Evolutionary conservation across 2,888 invertebrate genomes (phyloP).

Genomic region (Sinopyrophorus schimmeli): DNA sequence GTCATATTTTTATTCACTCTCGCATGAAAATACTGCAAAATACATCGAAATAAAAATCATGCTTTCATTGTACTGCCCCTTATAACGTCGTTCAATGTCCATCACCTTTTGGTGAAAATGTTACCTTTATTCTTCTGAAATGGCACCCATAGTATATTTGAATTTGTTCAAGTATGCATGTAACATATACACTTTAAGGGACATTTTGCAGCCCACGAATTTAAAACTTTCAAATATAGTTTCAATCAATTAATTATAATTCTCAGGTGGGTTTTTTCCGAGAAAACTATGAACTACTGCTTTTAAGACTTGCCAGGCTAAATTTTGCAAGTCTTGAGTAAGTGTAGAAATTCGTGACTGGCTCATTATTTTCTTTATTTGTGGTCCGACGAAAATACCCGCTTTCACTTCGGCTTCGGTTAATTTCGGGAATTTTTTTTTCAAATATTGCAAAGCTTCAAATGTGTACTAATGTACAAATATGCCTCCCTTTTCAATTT

Average conservation of each 20-base stretch:
- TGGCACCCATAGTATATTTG: constrained; percentile 39
- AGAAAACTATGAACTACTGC: constrained; percentile 28
- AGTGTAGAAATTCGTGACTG: neutral
- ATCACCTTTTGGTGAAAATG: constrained; percentile 42
- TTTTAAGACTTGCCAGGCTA: constrained; percentile 18
- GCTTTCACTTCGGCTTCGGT: constrained; percentile 38
- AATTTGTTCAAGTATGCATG: constrained; percentile 41
- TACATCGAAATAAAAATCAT: constrained; percentile 42
- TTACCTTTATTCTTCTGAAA: constrained; percentile 43
- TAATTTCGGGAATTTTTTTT: neutral
- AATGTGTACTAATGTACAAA: too few species aligned
- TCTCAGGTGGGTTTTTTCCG: too few species aligned
- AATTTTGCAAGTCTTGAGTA: neutral
- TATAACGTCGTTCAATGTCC: constrained; percentile 39
- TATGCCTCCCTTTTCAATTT: too few species aligned
- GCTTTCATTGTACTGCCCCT: constrained; percentile 36
- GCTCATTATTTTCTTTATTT: constrained; percentile 36
- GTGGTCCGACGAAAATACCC: constrained; percentile 38
- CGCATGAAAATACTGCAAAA: constrained; percentile 32
- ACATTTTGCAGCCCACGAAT: constrained; percentile 39
- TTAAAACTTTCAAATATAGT: too few species aligned
- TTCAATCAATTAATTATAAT: too few species aligned
- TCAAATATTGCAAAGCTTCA: neutral
- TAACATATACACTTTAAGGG: constrained; percentile 42
- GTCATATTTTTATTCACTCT: constrained; percentile 14